Percentiles rank a stretch among this genome's conserved stretches.
Evolutionary conservation across 2,888 invertebrate genomes (phyloP).

Genomic region (Diarsia brunnea): DNA sequence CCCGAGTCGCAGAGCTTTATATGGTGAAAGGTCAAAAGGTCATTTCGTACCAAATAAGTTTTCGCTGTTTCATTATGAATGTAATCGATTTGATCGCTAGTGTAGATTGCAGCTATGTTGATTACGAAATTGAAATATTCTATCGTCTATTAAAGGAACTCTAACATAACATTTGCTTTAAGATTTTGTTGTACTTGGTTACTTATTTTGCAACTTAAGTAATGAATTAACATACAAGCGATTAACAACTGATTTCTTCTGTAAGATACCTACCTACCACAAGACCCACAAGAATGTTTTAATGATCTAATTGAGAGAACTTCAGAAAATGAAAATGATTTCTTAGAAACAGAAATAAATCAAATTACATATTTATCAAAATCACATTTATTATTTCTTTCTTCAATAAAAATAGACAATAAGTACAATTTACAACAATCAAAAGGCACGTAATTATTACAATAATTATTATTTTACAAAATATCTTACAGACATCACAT

Average conservation of each 20-base stretch:
- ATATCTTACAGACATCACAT: constrained; percentile 76
- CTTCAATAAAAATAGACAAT: constrained; percentile 44
- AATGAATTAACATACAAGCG: background rate
- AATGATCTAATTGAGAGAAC: background rate
- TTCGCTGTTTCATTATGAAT: constrained; percentile 50
- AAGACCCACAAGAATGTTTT: background rate
- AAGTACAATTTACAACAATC: constrained; percentile 52
- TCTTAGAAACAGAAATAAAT: constrained; percentile 18
- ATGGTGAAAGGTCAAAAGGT: constrained; percentile 61
- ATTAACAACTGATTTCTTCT: background rate
- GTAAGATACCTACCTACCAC: background rate
- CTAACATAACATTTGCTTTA: constrained; percentile 11
- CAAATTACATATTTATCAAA: constrained; percentile 31
- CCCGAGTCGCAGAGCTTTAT: constrained; percentile 54
- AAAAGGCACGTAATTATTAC: constrained; percentile 68
- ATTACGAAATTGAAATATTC: constrained; percentile 41
- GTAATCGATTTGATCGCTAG: constrained; percentile 47
- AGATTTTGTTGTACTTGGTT: background rate
- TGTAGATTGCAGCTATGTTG: constrained; percentile 23
- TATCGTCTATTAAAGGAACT: constrained; percentile 12
- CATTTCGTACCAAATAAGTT: constrained; percentile 32
- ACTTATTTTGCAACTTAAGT: background rate
- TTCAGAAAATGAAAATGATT: background rate
- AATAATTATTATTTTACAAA: constrained; percentile 44
- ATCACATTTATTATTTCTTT: constrained; percentile 55